Evolutionary conservation across 2,888 invertebrate species (phyloP), one percentile per base, ranked within the genome.

Genomic region (Platycheirus rosarum): DNA sequence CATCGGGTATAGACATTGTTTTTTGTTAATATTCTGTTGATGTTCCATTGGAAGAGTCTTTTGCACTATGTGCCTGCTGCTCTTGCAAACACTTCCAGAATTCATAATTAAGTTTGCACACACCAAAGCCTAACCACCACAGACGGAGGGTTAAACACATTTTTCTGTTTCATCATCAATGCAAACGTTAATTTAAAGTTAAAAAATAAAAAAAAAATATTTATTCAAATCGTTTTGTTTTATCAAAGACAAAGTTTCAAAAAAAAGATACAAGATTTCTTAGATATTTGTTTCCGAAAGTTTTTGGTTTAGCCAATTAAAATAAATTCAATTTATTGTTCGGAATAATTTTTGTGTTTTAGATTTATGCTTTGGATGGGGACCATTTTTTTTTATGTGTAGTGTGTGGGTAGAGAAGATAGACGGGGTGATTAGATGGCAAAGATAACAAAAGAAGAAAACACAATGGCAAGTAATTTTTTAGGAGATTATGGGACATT

Each of bases 261-360:
- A 20, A 32, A 2, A 35, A 5, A 70, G 6, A 62, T 26, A 11
- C 40, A 46, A 13, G 9, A n/a, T 32, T 4, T 46, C 2, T 32
- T 7, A 32, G 48, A 57, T 73, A 65, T 71, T 66, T 42, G 46
- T 20, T n/a, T n/a, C 48, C 48, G 11, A 57, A 57, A 57, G 20
- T 37, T 40, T 26, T 40, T 40, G 13, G 37, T 13, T 40, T 29
- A 42, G 35, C 70, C 66, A 73, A 77, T 77, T 82, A 77, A 77
- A 82, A 82, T 82, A 77, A 82, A 82, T 73, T 71, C 66, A 68
- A 77, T 77, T 82, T 80, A 82, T 71, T 71, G 26, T 37, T 46
- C n/a, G 49, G 62, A 65, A 82, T 82, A 82, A 73, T 77, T 73
- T 77, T 71, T 16, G 5, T n/a, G n/a, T 8, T 23, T 32, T 29